Conservation (phyloP, 2,113 vertebrate species). For the Strix aluco region DNA sequence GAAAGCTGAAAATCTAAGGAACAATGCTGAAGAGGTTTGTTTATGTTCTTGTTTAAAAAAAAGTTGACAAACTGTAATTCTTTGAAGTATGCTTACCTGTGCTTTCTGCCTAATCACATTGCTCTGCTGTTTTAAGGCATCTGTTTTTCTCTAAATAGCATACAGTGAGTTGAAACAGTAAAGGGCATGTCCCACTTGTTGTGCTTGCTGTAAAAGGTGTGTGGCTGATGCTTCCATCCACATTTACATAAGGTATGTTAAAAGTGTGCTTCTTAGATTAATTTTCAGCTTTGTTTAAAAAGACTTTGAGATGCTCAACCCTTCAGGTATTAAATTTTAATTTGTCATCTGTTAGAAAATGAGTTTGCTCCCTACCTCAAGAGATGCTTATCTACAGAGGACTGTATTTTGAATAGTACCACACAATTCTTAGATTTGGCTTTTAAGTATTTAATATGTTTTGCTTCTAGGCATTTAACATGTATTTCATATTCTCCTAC, state of each 20-base stretch:
- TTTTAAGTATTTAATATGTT: not conserved
- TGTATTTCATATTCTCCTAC: not conserved
- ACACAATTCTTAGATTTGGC: not conserved
- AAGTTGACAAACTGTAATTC: not conserved
- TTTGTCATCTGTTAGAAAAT: not conserved
- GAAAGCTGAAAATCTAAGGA: slow-evolving; percentile 80
- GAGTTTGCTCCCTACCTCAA: not conserved
- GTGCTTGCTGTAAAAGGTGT: not conserved
- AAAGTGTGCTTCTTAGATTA: not conserved
- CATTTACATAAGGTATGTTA: not conserved
- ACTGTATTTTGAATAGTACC: not conserved
- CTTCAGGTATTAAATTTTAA: not conserved
- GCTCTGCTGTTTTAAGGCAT: not conserved
- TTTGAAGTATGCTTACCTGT: not conserved
- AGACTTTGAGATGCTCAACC: not conserved
- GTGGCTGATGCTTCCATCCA: not conserved
- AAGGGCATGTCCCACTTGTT: not conserved
- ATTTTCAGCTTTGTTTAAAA: not conserved
- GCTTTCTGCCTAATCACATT: not conserved
- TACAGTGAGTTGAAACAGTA: not conserved
- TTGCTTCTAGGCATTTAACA: not conserved
- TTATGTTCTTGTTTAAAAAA: not conserved
- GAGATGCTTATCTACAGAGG: not conserved
- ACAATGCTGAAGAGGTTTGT: slow-evolving; percentile 80
- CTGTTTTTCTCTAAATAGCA: not conserved